A percentile compares a stretch with the other conserved stretches of the same genome.
phyloP scores from a whole-genome alignment of 2,797 vertebrate species.

The Petrocephalus sullivani region DNA sequence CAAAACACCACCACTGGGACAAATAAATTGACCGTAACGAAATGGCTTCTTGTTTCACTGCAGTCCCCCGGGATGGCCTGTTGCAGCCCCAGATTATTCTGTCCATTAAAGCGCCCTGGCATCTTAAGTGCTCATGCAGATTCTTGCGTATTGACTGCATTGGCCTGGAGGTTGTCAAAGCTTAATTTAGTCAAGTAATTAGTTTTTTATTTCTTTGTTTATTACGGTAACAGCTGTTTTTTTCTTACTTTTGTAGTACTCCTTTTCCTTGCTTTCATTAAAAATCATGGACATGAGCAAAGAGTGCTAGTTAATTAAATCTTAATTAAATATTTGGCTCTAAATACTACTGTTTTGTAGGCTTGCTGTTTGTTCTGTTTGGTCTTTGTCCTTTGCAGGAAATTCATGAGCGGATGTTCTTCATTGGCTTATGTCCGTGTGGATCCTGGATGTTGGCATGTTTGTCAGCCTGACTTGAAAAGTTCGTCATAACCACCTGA shows the following conservation, averaged over 20 bases:
- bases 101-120: neutral
- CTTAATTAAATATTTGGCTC: constrained; percentile 3
- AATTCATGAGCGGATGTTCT: neutral
- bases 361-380: neutral
- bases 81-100: neutral
- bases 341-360: constrained; percentile 1
- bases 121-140: neutral
- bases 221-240: neutral
- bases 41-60: neutral
- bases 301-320: neutral
- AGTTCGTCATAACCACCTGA: neutral
- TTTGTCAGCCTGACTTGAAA: neutral
- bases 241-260: neutral
- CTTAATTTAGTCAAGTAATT: constrained; percentile 33
- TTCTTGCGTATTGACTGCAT: neutral
- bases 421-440: neutral
- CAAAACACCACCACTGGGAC: neutral
- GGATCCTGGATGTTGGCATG: neutral
- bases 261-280: neutral
- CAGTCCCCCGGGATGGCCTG: neutral
- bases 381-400: neutral
- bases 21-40: constrained; percentile 7
- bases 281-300: neutral
- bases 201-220: constrained; percentile 35
- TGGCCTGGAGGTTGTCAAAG: neutral